phyloP scores from a whole-genome alignment of 2,113 vertebrate species.

The Cariama cristata region DNA sequence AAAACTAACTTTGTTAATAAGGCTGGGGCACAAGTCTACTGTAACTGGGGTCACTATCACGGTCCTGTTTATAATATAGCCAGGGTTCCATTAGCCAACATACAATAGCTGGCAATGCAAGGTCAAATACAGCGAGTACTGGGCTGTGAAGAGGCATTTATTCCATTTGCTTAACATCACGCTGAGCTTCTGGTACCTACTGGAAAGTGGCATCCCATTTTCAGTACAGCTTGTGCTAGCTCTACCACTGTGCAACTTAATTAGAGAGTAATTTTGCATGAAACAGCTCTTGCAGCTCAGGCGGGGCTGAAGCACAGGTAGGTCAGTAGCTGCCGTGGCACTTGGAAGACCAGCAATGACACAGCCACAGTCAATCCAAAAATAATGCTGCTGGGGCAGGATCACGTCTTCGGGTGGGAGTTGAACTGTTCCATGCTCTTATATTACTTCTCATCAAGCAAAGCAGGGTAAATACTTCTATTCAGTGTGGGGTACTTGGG shows the following conservation, averaged over 20 bases:
- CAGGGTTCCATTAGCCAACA: background rate
- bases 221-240: slow-evolving; percentile 23
- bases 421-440: background rate
- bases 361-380: background rate
- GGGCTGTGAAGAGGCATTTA: slow-evolving; percentile 35
- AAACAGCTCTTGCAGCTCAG: background rate
- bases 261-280: slow-evolving; percentile 57
- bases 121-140: slow-evolving; percentile 17
- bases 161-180: background rate
- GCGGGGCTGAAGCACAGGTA: background rate
- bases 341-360: background rate
- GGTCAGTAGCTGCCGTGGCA: slow-evolving; percentile 3
- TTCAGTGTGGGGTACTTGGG: too few relatives aligned
- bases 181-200: slow-evolving; percentile 36
- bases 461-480: background rate
- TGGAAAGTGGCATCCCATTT: slow-evolving; percentile 23
- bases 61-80: background rate
- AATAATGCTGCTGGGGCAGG: background rate
- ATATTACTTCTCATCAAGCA: background rate
- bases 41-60: background rate
- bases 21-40: background rate
- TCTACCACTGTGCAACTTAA: slow-evolving; percentile 53
- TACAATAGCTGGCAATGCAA: background rate
- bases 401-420: background rate
- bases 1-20: background rate